Percentiles rank a stretch among this genome's conserved stretches.
Evolutionary conservation across 2,797 vertebrate species (phyloP).

Genomic region (Remorina albescens): DNA sequence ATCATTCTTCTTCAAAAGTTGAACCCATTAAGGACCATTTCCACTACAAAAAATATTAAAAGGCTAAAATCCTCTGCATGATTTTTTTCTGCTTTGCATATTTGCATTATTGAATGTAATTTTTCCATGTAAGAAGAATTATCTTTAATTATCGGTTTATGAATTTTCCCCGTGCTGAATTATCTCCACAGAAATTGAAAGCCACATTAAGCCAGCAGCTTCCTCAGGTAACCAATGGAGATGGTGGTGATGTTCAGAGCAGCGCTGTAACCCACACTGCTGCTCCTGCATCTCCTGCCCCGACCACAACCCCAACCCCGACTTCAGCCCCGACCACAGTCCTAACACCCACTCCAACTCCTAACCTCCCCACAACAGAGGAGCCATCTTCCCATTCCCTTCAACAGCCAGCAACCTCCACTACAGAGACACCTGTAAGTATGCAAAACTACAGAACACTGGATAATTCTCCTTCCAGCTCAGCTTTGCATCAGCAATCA

Average conservation of each 20-base stretch:
- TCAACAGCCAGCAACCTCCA: conserved; percentile 97
- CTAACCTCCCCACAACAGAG: conserved; percentile 83
- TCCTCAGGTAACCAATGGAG: conserved; percentile 95
- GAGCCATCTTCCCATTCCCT: conserved; percentile 91
- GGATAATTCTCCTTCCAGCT: not conserved
- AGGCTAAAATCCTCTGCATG: too few species aligned
- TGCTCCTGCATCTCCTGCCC: conserved; percentile 82
- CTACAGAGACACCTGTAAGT: conserved; percentile 96
- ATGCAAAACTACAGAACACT: not conserved
- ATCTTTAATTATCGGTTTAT: not conserved
- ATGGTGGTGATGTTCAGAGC: conserved; percentile 89
- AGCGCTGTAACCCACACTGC: conserved; percentile 88
- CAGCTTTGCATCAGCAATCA: not conserved
- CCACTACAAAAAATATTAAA: too few species aligned
- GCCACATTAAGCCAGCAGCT: conserved; percentile 92
- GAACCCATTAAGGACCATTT: not conserved
- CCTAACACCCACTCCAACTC: conserved; percentile 41
- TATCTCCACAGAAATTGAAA: conserved; percentile 88
- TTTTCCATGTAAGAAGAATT: not conserved
- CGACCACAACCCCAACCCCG: conserved; percentile 63
- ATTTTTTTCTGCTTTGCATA: not conserved
- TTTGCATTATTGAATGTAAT: not conserved
- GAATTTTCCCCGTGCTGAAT: conserved; percentile 5
- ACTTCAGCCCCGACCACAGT: conserved; percentile 59
- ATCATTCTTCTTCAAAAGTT: too few species aligned